Base-by-base conservation (phyloP, 2,113 vertebrate genomes). In the Oxyura jamaicensis region DNA sequence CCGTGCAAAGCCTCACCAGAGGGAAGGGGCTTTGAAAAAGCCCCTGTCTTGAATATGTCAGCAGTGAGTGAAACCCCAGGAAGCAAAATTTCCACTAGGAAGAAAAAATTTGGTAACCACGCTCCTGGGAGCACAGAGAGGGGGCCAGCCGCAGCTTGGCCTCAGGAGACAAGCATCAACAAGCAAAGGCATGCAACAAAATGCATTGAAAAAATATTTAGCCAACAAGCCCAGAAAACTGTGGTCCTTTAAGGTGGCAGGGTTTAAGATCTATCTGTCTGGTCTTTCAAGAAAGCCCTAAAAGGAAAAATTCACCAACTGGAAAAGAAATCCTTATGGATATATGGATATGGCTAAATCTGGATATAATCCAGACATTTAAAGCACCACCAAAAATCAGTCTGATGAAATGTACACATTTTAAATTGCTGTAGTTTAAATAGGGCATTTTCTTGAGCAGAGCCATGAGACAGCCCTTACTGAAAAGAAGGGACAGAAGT, bases 61-160 rank as follows among this genome's bases (percentile, higher is more conserved):
- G 11, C 42, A 66, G 28, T 42, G 12, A 83, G 21, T 6, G 25
- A 87, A 94, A 77, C 4, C 17, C 36, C 87, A 83, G 78, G 72
- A 93, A 71, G 22, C 10, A 67, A 52, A 50, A 90, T 86, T 86
- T 83, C 60, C n/a, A 23, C 59, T 83, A 2, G 21, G 33, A 88
- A 72, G 62, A 62, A 26, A 89, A 71, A 65, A 86, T 72, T 83
- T 52, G 29, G 25, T 42, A 80, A 53, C 56, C 74, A 3, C 29
- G 35, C 79, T 90, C 52, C 39, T 2, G 3, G 26, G 42, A 0
- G 0, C 29, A 11, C 59, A 74, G 36, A 41, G 25, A 90, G 36
- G 59, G 94, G 29, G 78, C 4, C 41, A 81, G 74, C 33, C 3
- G 1, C 41, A 62, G 0, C 21, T 78, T 48, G 1, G 1, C 42